phyloP scores from a whole-genome alignment of 2,113 vertebrate genomes.

The Antechinus flavipes region DNA sequence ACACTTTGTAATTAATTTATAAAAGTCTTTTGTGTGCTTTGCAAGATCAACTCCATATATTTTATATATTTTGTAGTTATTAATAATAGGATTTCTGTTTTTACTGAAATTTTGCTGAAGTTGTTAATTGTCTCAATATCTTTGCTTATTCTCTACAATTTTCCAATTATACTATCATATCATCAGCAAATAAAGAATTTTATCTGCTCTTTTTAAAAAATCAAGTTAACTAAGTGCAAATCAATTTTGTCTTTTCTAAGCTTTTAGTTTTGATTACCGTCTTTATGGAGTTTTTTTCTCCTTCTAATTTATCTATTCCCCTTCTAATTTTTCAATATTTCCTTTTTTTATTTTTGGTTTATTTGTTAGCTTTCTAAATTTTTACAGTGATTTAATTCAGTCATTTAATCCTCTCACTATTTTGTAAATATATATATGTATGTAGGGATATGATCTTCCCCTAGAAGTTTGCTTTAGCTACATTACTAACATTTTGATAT shows the following conservation, averaged over 20 bases:
- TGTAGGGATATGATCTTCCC: not conserved
- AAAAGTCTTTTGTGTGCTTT: not conserved
- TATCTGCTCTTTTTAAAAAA: not conserved
- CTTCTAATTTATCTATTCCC: not conserved
- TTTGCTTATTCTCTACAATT: not conserved
- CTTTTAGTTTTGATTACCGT: not conserved
- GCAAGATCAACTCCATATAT: not conserved
- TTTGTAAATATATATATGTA: not conserved
- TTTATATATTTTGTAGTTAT: not conserved
- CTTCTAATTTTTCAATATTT: not conserved
- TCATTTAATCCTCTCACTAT: not conserved
- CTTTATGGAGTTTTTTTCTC: not conserved
- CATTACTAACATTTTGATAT: not conserved
- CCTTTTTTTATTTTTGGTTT: not conserved
- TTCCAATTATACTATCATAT: not conserved
- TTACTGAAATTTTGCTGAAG: not conserved
- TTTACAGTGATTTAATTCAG: not conserved
- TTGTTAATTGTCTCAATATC: not conserved
- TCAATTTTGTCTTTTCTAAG: not conserved
- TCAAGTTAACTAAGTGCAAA: not conserved
- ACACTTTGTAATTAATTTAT: not conserved
- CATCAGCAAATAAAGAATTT: not conserved
- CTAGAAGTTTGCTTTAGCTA: not conserved
- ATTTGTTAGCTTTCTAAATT: not conserved
- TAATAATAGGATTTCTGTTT: not conserved